These are phyloP conservation scores for Dendronephthya gigantea DNA, from an alignment of 64 coral and sea anemone genomes.

Conservation along the genomic window DNA sequence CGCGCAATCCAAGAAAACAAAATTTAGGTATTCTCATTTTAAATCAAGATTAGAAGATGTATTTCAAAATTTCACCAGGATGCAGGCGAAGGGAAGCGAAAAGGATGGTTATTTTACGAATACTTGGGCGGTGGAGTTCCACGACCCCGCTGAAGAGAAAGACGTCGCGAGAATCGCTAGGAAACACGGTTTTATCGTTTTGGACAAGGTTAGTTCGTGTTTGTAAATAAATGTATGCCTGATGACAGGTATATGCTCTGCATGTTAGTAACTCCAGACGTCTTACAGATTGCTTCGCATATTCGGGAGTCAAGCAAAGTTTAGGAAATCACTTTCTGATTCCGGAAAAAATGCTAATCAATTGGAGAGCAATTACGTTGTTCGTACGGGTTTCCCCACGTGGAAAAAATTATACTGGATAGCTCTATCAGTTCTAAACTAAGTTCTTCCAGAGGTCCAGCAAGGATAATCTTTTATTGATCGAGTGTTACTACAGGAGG, in stretches of 20 bases:
- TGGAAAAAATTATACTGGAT: no score
- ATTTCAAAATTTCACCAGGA: neutral
- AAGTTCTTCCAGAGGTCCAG: no score
- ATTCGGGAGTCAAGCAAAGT: no score
- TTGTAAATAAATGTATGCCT: no score
- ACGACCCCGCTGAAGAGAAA: conserved; percentile 52
- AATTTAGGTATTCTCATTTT: neutral
- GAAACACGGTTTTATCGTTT: conserved; percentile 74
- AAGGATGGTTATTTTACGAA: conserved; percentile 98
- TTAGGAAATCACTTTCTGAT: no score
- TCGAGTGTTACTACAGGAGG: no score
- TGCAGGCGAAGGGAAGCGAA: neutral
- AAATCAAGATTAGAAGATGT: conserved; percentile 12
- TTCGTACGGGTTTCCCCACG: no score
- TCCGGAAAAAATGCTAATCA: no score
- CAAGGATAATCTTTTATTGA: no score
- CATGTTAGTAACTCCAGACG: neutral
- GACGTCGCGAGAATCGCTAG: conserved; percentile 58
- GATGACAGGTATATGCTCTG: neutral
- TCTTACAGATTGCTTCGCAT: no score
- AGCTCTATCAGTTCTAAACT: no score
- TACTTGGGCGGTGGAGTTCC: conserved; percentile 94
- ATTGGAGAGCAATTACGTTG: no score
- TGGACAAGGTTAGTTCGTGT: conserved; percentile 81
- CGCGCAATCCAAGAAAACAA: neutral